Evolutionary conservation across 2,797 vertebrate genomes (phyloP).

Genomic region (Rhinophrynus dorsalis): DNA sequence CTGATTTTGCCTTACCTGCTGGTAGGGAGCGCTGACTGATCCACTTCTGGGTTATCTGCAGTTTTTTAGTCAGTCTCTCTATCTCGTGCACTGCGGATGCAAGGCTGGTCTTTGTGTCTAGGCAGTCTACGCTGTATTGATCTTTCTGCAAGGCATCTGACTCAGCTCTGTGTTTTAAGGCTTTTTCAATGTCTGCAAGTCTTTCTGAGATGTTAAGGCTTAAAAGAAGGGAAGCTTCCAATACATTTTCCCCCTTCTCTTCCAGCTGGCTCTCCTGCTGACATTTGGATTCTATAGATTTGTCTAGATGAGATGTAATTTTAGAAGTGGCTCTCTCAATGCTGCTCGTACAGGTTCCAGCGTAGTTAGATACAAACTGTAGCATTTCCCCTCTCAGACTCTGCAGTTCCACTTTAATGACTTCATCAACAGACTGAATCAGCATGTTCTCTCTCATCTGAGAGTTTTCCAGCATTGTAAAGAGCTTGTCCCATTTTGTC

Average conservation of each 20-base stretch:
- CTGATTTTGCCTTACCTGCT: constrained; percentile 85
- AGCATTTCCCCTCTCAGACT: constrained; percentile 76
- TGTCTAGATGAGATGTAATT: constrained; percentile 63
- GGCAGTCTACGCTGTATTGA: constrained; percentile 57
- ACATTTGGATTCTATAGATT: constrained; percentile 59
- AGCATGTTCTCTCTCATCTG: constrained; percentile 96
- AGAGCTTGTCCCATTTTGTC: constrained; percentile 92
- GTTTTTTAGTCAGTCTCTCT: constrained; percentile 62
- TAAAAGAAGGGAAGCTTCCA: constrained; percentile 72
- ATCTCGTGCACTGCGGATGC: constrained; percentile 62
- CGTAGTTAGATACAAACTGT: constrained; percentile 71
- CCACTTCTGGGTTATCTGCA: constrained; percentile 66
- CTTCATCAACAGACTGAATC: constrained; percentile 81
- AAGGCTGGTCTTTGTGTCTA: constrained; percentile 54
- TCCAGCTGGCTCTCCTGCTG: constrained; percentile 51
- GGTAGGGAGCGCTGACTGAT: constrained; percentile 69
- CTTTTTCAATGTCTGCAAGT: constrained; percentile 72
- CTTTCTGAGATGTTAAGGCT: constrained; percentile 62
- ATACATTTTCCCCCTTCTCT: constrained; percentile 53
- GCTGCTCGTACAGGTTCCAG: constrained; percentile 54
- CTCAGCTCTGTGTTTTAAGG: constrained; percentile 57
- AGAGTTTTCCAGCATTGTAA: constrained; percentile 94
- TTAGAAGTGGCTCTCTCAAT: constrained; percentile 65
- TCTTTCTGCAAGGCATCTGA: constrained; percentile 38
- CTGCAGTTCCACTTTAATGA: constrained; percentile 80